phyloP scores from a whole-genome alignment of 2,888 invertebrate genomes.

The Ormyrus rosae region DNA sequence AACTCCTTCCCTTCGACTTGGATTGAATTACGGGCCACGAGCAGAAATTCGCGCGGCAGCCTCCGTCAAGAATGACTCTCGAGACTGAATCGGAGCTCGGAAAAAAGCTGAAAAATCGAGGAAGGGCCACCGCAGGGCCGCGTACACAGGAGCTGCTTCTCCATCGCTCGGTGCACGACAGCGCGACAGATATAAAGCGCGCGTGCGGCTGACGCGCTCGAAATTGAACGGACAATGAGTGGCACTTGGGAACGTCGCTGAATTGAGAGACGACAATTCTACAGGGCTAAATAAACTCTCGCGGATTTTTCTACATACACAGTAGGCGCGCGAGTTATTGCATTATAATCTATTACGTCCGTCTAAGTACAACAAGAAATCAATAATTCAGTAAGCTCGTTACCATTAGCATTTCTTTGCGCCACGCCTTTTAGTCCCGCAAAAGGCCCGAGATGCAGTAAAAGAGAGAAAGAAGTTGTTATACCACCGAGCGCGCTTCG shows the following conservation, averaged over 20 bases:
- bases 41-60: too few relatives aligned
- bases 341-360: background rate
- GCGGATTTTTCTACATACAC: background rate
- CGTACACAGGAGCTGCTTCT: too few relatives aligned
- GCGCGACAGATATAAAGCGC: background rate
- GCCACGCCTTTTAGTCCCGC: background rate
- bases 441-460: too few relatives aligned
- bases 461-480: too few relatives aligned
- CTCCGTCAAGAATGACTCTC: too few relatives aligned
- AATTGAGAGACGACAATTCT: background rate
- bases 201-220: slow-evolving; percentile 41
- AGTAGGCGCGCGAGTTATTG: slow-evolving; percentile 23
- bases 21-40: too few relatives aligned
- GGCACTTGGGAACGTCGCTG: slow-evolving; percentile 26
- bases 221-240: slow-evolving; percentile 50
- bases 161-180: background rate
- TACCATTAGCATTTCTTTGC: background rate
- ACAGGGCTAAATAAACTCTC: slow-evolving; percentile 10
- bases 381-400: slow-evolving; percentile 44
- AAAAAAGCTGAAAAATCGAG: too few relatives aligned
- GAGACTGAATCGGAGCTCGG: too few relatives aligned
- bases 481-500: too few relatives aligned
- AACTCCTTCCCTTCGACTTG: too few relatives aligned
- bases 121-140: too few relatives aligned
- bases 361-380: slow-evolving; percentile 1